phyloP scores from a whole-genome alignment of 2,113 vertebrate species.

The Ia io region DNA sequence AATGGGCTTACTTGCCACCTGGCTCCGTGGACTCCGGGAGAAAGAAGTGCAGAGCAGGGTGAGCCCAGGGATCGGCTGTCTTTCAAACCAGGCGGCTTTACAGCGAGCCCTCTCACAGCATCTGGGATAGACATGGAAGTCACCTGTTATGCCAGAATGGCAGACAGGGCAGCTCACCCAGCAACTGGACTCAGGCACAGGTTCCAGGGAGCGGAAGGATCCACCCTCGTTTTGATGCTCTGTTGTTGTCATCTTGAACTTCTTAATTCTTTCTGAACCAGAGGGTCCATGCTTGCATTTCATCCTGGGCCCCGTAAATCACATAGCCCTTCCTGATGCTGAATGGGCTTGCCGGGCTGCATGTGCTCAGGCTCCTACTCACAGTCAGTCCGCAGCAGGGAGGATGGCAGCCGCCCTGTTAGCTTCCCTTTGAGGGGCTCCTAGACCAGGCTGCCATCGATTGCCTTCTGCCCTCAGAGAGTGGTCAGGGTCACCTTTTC shows the following conservation, averaged over 20 bases:
- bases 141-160: background rate
- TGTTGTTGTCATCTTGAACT: background rate
- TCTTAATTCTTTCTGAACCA: background rate
- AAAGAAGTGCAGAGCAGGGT: background rate
- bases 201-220: background rate
- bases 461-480: background rate
- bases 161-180: background rate
- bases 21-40: background rate
- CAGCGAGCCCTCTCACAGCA: background rate
- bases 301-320: background rate
- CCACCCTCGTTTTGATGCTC: accelerated
- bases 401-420: background rate
- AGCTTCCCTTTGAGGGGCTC: background rate
- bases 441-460: background rate
- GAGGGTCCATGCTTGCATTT: background rate
- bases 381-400: background rate
- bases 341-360: too few species aligned
- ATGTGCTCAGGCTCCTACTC: background rate
- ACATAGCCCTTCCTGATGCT: accelerated
- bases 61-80: accelerated
- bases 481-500: background rate
- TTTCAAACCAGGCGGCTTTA: background rate
- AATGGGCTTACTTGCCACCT: too few species aligned
- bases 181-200: accelerated
- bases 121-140: background rate